Evolutionary conservation across 2,888 invertebrate genomes (phyloP).

Genomic region (Cylloceria caligata): DNA sequence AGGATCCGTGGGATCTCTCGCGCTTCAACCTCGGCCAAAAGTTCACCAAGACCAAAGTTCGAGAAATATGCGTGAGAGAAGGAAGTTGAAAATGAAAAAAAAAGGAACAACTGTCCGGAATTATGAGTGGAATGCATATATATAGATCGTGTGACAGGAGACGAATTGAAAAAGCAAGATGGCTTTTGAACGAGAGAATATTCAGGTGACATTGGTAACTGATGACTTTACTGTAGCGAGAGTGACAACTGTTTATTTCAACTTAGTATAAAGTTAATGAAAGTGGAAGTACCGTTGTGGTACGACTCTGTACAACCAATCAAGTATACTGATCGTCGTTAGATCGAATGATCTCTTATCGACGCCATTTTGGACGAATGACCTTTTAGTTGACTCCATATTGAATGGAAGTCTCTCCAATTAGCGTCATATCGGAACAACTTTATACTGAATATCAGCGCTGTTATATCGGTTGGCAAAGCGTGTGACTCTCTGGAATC

Average conservation of each 20-base stretch:
- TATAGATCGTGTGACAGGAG: constrained; percentile 11
- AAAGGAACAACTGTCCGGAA: constrained; percentile 18
- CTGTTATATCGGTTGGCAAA: background rate
- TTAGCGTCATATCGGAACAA: background rate
- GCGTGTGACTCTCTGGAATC: background rate
- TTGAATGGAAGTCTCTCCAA: background rate
- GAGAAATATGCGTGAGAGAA: constrained; percentile 13
- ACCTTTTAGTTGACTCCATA: background rate
- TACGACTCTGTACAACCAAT: background rate
- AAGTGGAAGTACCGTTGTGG: background rate
- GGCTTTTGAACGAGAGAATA: background rate
- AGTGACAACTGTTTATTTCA: background rate
- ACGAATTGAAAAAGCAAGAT: background rate
- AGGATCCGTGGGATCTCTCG: constrained; percentile 63
- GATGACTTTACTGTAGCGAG: background rate
- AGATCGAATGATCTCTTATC: background rate
- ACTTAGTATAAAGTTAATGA: background rate
- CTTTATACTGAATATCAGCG: background rate
- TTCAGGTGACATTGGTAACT: constrained; percentile 3
- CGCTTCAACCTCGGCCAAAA: constrained; percentile 38
- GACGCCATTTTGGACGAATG: background rate
- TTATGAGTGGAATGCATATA: constrained; percentile 16
- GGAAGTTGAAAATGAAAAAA: constrained; percentile 25
- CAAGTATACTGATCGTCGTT: background rate
- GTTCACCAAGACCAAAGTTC: constrained; percentile 22